Base-by-base conservation (phyloP, 1,140 invertebrate species). In the Drosophila trapezifrons region DNA sequence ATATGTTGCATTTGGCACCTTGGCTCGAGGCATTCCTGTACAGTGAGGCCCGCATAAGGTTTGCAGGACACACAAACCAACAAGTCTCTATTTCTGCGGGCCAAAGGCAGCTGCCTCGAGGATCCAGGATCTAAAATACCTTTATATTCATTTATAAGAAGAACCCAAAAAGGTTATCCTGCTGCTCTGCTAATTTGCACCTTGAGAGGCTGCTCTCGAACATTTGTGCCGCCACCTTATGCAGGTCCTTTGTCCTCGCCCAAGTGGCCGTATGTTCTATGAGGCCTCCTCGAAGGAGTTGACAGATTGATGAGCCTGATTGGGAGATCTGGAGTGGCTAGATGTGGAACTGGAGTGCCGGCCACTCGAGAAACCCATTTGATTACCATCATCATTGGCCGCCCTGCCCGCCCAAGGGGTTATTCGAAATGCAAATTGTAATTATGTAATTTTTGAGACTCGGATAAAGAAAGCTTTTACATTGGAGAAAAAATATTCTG, bases 1-100 rank as follows among this genome's bases (percentile, higher is more conserved):
- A 87, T 87, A 86, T 65, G 58, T 82, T 71, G 76, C 83, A 73
- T 43, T 79, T 86, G 66, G 79, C 84, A 87, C 83, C 83, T 87
- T 87, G 83, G 82, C 82, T 87, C 82, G 82, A 49, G 82, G 74
- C 60, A 86, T 86, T 79, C 82, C 82, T 73, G 29, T 43, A 60
- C 70, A 52, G 45, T 43, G 29, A 22, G 38, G 9, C 76, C 76
- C 76, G 76, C 76, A 79, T 79, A 18, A 7, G 67, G 9, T 10
- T 55, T 29, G 40, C 40, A 22, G 25, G 46, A 22, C 9, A 17
- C 5, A 46, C 6, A 29, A 29, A n/a, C 57, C 64, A 70, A 71
- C 65, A 71, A 72, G 69, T 72, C 29, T 47, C 52, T 2, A 15
- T 71, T 72, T 72, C 69, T 72, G 69, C 69, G 69, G 69, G 69